A percentile compares a stretch with the other conserved stretches of the same genome.
These are phyloP conservation scores for Dinomys branickii DNA, from an alignment of 2,113 vertebrate genomes.

Conservation along the genomic window DNA sequence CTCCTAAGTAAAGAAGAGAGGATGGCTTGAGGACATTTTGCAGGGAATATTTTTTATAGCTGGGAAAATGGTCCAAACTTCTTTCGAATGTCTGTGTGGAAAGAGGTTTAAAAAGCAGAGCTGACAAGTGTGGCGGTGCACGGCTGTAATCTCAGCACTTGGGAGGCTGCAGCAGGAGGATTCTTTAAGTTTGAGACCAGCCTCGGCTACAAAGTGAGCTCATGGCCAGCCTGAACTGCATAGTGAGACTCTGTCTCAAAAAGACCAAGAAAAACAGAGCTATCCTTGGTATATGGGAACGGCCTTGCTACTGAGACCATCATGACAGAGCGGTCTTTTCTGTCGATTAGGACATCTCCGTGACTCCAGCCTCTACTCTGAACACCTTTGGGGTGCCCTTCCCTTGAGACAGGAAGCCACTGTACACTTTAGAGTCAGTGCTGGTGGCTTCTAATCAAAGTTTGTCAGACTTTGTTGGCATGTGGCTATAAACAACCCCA, in stretches of 20 bases:
- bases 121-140: too few relatives aligned
- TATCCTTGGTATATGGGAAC: accelerated
- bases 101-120: not conserved
- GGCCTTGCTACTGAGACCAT: not conserved
- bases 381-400: not conserved
- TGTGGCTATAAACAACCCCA: accelerated
- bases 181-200: too few relatives aligned
- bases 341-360: not conserved
- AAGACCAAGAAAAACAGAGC: too few relatives aligned
- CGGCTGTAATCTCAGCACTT: too few relatives aligned
- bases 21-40: accelerated
- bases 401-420: not conserved
- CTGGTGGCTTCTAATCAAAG: accelerated
- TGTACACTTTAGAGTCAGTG: accelerated
- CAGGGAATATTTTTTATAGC: not conserved
- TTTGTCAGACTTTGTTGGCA: accelerated
- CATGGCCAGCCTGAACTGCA: too few relatives aligned
- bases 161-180: too few relatives aligned
- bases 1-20: not conserved
- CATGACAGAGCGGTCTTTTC: not conserved
- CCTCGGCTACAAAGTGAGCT: too few relatives aligned
- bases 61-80: not conserved
- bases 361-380: accelerated
- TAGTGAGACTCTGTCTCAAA: too few relatives aligned
- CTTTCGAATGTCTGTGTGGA: not conserved